A percentile compares a stretch with the other conserved stretches of the same genome.
Evolutionary conservation across 2,113 vertebrate species (phyloP).

Genomic region (Panthera uncia): DNA sequence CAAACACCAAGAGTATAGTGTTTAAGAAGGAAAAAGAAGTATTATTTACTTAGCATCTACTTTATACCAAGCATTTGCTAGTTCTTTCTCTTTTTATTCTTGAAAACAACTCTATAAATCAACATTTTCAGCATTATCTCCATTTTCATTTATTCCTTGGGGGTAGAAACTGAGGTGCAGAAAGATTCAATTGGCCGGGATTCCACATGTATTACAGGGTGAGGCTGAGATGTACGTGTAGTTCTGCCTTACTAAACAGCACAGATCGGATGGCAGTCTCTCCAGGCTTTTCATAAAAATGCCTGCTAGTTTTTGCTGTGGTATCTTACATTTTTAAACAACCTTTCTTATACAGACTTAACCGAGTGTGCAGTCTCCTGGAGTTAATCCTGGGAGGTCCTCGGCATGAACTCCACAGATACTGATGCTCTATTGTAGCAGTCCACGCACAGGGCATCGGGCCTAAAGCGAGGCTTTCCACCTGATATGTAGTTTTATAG

Average conservation of each 20-base stretch:
- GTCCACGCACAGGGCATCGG: not conserved
- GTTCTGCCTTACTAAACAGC: not conserved
- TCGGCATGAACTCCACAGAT: not conserved
- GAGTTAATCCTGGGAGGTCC: not conserved
- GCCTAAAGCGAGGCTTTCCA: not conserved
- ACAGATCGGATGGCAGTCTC: not conserved
- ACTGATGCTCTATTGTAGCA: not conserved
- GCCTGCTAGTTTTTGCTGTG: not conserved
- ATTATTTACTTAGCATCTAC: slow-evolving; percentile 7
- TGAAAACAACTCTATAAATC: not conserved
- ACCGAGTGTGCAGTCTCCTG: not conserved
- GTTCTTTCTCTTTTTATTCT: not conserved
- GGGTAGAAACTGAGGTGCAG: not conserved
- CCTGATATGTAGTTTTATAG: not conserved
- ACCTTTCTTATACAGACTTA: not conserved
- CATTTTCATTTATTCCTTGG: not conserved
- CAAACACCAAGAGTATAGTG: not conserved
- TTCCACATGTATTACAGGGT: not conserved
- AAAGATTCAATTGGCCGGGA: not conserved
- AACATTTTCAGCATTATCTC: not conserved
- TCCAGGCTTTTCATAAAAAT: not conserved
- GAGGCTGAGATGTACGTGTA: not conserved
- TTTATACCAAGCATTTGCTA: not conserved
- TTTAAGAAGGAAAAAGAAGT: slow-evolving; percentile 16
- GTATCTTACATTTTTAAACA: not conserved